These are phyloP conservation scores for Kryptolebias ocellatus DNA, from an alignment of 2,797 vertebrate genomes.

Conservation along the genomic window DNA sequence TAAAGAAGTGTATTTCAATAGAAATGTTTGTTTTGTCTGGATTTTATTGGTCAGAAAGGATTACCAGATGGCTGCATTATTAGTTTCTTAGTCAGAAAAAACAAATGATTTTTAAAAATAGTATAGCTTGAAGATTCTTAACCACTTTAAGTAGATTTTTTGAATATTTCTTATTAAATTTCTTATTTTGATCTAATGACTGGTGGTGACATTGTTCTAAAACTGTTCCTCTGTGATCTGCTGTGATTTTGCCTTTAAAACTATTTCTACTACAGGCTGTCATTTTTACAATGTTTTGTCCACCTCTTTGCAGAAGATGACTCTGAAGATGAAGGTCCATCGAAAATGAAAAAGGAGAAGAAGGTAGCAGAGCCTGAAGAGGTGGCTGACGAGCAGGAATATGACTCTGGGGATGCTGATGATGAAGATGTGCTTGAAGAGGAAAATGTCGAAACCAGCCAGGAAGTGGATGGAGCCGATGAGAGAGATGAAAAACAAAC, in stretches of 20 bases:
- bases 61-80: too few relatives aligned
- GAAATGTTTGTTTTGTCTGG: too few relatives aligned
- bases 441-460: slow-evolving; percentile 29
- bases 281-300: background rate
- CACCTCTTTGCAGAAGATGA: slow-evolving; percentile 64
- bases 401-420: slow-evolving; percentile 17
- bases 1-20: too few relatives aligned
- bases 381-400: slow-evolving; percentile 26
- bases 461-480: slow-evolving; percentile 54
- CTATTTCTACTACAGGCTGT: background rate
- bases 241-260: background rate
- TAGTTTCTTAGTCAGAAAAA: too few relatives aligned
- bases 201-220: background rate
- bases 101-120: too few relatives aligned
- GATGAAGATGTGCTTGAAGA: slow-evolving; percentile 42
- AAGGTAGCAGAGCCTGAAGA: slow-evolving; percentile 22
- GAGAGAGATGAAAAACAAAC: slow-evolving; percentile 80
- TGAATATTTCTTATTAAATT: background rate
- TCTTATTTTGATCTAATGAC: background rate
- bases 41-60: too few relatives aligned
- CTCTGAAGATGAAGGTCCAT: slow-evolving; percentile 59
- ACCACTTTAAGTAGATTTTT: background rate
- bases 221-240: background rate
- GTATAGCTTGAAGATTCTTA: background rate
- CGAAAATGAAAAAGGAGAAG: slow-evolving; percentile 36